Conservation (phyloP, 2,113 vertebrate genomes). For the Phalacrocorax pelagicus region DNA sequence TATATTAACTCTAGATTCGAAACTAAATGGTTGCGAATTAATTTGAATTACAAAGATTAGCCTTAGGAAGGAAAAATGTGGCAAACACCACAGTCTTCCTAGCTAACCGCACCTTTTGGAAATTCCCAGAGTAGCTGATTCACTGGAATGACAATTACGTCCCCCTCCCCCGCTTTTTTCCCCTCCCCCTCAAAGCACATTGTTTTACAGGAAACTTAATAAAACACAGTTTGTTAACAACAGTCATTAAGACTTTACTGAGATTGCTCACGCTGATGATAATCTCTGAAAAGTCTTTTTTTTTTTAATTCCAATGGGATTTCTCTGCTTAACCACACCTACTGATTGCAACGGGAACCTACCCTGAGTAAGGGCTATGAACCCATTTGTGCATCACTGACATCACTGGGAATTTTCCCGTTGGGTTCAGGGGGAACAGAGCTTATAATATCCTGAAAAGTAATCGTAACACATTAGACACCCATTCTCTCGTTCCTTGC, state of each 20-base stretch:
- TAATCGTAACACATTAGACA: not conserved
- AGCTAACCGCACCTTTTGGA: constrained; percentile 59
- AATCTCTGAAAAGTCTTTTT: not conserved
- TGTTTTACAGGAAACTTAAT: constrained; percentile 63
- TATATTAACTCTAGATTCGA: constrained; percentile 28
- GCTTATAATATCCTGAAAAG: constrained; percentile 41
- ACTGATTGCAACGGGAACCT: not conserved
- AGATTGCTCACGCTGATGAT: constrained; percentile 15
- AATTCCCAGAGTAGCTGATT: constrained; percentile 67
- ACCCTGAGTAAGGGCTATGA: not conserved
- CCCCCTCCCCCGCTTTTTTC: not conserved
- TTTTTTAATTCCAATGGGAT: not conserved
- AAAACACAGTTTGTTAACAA: constrained; percentile 37
- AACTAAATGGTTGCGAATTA: constrained; percentile 43
- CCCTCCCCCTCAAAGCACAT: not conserved
- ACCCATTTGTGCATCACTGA: not conserved
- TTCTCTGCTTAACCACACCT: constrained; percentile 36
- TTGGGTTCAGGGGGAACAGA: not conserved
- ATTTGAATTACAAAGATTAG: constrained; percentile 46
- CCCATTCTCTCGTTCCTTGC: not conserved
- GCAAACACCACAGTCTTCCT: not conserved
- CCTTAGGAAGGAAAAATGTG: constrained; percentile 54
- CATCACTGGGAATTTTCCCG: constrained; percentile 26
- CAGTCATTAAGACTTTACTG: constrained; percentile 42
- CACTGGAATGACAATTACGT: constrained; percentile 42